Conservation (phyloP, 92 coral and sea anemone species). For the Montipora capitata region DNA sequence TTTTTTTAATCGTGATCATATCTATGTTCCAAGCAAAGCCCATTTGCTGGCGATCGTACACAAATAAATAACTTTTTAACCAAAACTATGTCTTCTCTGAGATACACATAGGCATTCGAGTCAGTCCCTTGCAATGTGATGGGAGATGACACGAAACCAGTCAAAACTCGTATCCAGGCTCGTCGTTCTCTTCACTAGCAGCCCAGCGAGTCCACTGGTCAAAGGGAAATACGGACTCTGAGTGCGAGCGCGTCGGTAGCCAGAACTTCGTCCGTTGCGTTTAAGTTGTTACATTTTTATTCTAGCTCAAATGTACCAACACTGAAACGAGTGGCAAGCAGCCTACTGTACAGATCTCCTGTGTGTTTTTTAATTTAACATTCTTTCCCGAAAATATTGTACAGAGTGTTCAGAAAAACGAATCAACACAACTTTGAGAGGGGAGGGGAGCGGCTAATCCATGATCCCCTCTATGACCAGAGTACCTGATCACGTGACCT, state of each 20-base stretch:
- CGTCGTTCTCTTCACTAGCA: not conserved
- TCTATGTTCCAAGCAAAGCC: slow-evolving; percentile 62
- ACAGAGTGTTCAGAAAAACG: slow-evolving; percentile 82
- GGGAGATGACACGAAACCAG: slow-evolving; percentile 32
- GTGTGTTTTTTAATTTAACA: slow-evolving; percentile 54
- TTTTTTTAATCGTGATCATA: slow-evolving; percentile 49
- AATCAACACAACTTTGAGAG: slow-evolving; percentile 62
- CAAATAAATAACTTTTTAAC: slow-evolving; percentile 33
- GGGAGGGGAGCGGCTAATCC: slow-evolving; percentile 53
- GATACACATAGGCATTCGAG: slow-evolving; percentile 37
- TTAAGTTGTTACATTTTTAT: slow-evolving; percentile 77
- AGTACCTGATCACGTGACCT: slow-evolving; percentile 52
- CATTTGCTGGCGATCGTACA: slow-evolving; percentile 55
- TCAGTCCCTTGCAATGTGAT: slow-evolving; percentile 39
- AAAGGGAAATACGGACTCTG: not conserved
- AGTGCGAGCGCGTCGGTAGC: slow-evolving; percentile 15
- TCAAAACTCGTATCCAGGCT: slow-evolving; percentile 17
- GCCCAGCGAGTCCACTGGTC: not conserved
- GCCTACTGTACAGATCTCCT: slow-evolving; percentile 88
- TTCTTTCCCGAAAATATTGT: slow-evolving; percentile 89
- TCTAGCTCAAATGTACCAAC: slow-evolving; percentile 96
- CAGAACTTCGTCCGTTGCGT: slow-evolving; percentile 30
- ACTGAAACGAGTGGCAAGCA: slow-evolving; percentile 83
- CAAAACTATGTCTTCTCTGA: slow-evolving; percentile 24
- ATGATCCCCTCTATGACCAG: slow-evolving; percentile 45